These are phyloP conservation scores for Thamnophis sirtalis DNA, from an alignment of 2,113 vertebrate genomes.

Conservation along the genomic window DNA sequence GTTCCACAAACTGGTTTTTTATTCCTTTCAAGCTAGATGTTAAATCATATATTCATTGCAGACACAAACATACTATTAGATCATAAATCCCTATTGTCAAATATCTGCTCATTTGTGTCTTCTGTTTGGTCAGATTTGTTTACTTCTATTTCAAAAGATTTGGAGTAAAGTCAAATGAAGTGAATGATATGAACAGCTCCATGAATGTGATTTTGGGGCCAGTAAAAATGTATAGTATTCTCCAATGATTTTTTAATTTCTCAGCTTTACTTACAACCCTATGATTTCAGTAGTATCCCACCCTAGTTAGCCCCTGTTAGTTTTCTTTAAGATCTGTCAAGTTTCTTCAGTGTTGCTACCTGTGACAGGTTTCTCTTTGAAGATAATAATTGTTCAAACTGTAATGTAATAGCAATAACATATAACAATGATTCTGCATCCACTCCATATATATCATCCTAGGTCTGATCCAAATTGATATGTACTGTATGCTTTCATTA, in stretches of 20 bases:
- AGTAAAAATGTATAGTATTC: neutral
- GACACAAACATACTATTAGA: neutral
- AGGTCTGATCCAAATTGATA: neutral
- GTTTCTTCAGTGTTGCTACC: neutral
- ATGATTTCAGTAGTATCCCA: neutral
- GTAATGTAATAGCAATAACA: neutral
- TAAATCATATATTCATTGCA: neutral
- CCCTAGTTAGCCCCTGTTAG: neutral
- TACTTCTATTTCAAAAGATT: neutral
- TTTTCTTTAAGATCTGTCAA: neutral
- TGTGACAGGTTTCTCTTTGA: neutral
- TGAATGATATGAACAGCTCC: neutral
- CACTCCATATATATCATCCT: neutral
- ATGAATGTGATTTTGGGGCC: neutral
- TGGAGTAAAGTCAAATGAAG: neutral
- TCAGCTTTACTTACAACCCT: neutral
- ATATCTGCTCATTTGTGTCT: neutral
- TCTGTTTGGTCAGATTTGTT: neutral
- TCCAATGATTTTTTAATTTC: neutral
- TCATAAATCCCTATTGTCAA: neutral
- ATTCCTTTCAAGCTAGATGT: fast-evolving
- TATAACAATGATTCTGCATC: neutral
- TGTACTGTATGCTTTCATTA: neutral
- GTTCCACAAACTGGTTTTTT: slow-evolving; percentile 22
- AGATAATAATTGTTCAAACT: neutral